These are phyloP conservation scores for Protula sp. DNA, from an alignment of 2,888 invertebrate genomes.

Conservation along the genomic window DNA sequence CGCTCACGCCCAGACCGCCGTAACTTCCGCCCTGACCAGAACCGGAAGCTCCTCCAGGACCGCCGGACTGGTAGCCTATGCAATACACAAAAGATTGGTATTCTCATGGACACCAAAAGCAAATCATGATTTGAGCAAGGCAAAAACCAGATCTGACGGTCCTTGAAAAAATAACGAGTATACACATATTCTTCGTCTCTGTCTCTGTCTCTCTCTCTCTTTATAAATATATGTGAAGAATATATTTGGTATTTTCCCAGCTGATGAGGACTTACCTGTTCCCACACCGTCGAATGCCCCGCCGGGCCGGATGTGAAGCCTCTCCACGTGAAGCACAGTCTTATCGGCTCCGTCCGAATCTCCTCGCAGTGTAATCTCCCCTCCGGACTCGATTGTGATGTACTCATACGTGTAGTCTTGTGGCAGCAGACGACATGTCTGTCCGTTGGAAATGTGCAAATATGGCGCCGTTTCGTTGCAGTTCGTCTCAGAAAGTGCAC, in stretches of 20 bases:
- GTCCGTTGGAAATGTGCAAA: neutral
- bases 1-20: constrained; percentile 26
- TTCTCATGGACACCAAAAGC: too few relatives aligned
- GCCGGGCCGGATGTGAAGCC: constrained; percentile 24
- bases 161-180: too few relatives aligned
- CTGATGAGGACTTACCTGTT: too few relatives aligned
- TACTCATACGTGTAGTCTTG: constrained; percentile 16
- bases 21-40: constrained; percentile 26
- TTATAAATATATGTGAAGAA: too few relatives aligned
- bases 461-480: neutral
- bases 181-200: too few relatives aligned
- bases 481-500: neutral
- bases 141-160: too few relatives aligned
- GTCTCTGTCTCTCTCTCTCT: too few relatives aligned
- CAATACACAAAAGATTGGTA: too few relatives aligned
- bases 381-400: constrained; percentile 28
- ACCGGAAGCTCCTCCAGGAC: constrained; percentile 22
- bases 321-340: constrained; percentile 26
- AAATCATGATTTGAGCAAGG: too few relatives aligned
- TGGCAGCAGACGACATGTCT: neutral
- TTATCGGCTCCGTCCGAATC: constrained; percentile 18
- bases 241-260: too few relatives aligned
- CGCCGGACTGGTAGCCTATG: constrained; percentile 22
- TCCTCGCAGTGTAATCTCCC: constrained; percentile 25
- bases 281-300: constrained; percentile 28